These are phyloP conservation scores for Metopia argyrocephala DNA, from an alignment of 2,888 invertebrate genomes.

Conservation along the genomic window DNA sequence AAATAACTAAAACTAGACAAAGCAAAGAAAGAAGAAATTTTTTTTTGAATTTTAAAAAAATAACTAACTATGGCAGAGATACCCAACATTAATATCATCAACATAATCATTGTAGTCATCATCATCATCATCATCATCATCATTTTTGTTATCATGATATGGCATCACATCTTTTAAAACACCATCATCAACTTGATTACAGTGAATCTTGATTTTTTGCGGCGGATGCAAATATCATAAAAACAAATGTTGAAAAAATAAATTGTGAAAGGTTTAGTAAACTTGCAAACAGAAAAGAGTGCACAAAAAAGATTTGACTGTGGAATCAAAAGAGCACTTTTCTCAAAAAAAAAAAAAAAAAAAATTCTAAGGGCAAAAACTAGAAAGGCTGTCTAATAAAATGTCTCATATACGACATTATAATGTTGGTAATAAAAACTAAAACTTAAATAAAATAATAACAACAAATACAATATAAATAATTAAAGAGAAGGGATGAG, in stretches of 20 bases:
- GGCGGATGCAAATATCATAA: too few species aligned
- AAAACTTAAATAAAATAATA: conserved; percentile 42
- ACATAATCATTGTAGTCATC: conserved; percentile 1
- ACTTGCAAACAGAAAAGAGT: too few species aligned
- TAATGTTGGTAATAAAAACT: conserved; percentile 59
- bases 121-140: conserved; percentile 4
- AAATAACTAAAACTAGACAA: conserved; percentile 65
- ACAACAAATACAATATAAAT: conserved; percentile 13
- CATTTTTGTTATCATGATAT: conserved; percentile 2
- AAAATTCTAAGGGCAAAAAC: conserved; percentile 28
- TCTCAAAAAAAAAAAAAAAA: too few species aligned
- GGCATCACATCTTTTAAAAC: background rate
- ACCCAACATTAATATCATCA: conserved; percentile 29
- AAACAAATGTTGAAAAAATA: too few species aligned
- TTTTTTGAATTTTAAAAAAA: conserved; percentile 5
- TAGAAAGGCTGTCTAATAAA: conserved; percentile 60
- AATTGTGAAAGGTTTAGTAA: too few species aligned
- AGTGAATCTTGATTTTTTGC: too few species aligned
- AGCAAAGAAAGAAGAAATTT: conserved; percentile 11
- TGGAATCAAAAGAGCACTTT: too few species aligned
- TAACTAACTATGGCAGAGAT: conserved; percentile 36
- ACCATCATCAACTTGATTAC: conserved; percentile 31
- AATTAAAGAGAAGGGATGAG: conserved; percentile 13
- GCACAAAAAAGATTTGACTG: too few species aligned
- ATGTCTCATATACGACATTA: conserved; percentile 57